Evolutionary conservation across 2,888 invertebrate genomes (phyloP).

Genomic region (Pachliopta kotzebuea): DNA sequence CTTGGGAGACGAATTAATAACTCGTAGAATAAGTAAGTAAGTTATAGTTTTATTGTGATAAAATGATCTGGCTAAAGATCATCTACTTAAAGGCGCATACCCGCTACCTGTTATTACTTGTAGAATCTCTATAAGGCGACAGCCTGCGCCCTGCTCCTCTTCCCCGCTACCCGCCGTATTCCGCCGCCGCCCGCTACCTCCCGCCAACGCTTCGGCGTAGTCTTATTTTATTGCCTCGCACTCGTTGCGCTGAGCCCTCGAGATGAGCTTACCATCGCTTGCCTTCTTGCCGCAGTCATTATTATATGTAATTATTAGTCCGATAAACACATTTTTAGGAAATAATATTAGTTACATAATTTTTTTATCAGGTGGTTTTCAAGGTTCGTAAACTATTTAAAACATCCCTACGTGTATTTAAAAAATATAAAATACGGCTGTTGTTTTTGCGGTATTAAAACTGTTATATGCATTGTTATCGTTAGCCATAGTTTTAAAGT

Average conservation of each 20-base stretch:
- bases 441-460: neutral
- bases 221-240: slow-evolving; percentile 68
- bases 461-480: neutral
- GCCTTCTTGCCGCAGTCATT: slow-evolving; percentile 69
- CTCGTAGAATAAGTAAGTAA: neutral
- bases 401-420: slow-evolving; percentile 4
- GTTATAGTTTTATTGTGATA: neutral
- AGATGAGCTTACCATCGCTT: slow-evolving; percentile 67
- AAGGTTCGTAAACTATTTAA: slow-evolving; percentile 31
- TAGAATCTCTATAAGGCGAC: slow-evolving; percentile 35
- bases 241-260: slow-evolving; percentile 62
- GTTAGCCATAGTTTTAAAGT: neutral
- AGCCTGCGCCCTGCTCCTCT: slow-evolving; percentile 34
- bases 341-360: slow-evolving; percentile 61
- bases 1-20: neutral
- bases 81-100: neutral
- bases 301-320: slow-evolving; percentile 76
- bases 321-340: slow-evolving; percentile 63
- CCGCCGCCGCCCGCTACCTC: slow-evolving; percentile 28
- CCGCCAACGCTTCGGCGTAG: slow-evolving; percentile 41
- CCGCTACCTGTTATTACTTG: slow-evolving; percentile 44
- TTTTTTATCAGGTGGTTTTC: slow-evolving; percentile 52
- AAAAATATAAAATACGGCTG: slow-evolving; percentile 4
- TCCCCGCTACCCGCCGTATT: neutral
- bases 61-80: neutral